Evolutionary conservation across 2,113 vertebrate species (phyloP).

Genomic region (Accipiter virgatus): DNA sequence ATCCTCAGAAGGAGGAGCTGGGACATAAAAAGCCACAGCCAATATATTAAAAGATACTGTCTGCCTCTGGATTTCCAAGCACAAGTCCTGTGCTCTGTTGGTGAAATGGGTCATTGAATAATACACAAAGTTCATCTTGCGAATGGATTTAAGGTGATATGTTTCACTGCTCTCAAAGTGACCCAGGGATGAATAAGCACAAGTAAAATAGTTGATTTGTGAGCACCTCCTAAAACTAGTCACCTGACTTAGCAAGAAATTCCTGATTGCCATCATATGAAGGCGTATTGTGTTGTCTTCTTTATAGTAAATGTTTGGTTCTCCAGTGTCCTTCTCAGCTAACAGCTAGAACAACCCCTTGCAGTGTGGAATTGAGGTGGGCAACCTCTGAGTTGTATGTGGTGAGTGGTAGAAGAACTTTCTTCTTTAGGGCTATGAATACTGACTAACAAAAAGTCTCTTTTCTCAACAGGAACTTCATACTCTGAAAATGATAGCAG

Average conservation of each 20-base stretch:
- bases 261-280: background rate
- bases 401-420: background rate
- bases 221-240: background rate
- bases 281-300: background rate
- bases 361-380: background rate
- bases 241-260: background rate
- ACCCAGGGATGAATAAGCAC: background rate
- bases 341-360: background rate
- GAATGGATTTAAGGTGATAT: background rate
- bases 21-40: background rate
- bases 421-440: background rate
- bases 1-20: background rate
- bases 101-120: background rate
- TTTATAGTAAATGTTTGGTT: background rate
- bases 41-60: background rate
- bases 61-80: background rate
- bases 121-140: background rate
- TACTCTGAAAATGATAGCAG: conserved; percentile 64
- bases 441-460: background rate
- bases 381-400: background rate
- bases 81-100: background rate
- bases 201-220: background rate
- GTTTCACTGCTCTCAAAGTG: background rate
- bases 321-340: background rate
- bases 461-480: conserved; percentile 63